phyloP scores from a whole-genome alignment of 2,888 invertebrate species.

The Morinoia aosen region DNA sequence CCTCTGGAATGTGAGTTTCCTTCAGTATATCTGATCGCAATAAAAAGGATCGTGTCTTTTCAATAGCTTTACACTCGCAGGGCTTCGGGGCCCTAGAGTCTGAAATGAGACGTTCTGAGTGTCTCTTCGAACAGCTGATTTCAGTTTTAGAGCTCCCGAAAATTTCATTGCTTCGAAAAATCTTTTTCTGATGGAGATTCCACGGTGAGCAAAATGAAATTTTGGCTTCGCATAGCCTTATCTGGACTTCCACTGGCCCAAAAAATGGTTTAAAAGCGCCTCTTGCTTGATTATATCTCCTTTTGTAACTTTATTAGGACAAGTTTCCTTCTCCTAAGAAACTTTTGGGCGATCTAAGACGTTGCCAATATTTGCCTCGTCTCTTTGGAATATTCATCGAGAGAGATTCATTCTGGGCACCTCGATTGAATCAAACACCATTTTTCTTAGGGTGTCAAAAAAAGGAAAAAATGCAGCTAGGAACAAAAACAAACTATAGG shows the following conservation, averaged over 20 bases:
- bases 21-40: neutral
- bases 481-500: neutral
- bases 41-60: neutral
- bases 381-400: slow-evolving; percentile 26
- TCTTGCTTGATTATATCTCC: too few species aligned
- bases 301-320: slow-evolving; percentile 24
- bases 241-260: too few species aligned
- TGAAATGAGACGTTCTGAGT: neutral
- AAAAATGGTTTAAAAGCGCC: too few species aligned
- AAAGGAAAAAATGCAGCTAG: neutral
- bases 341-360: neutral
- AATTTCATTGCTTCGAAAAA: too few species aligned
- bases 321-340: neutral
- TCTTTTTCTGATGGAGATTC: too few species aligned
- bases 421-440: neutral
- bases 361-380: neutral
- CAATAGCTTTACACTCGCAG: neutral
- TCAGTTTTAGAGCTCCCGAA: neutral
- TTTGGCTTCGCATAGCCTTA: too few species aligned
- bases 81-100: neutral
- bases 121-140: neutral
- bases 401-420: neutral
- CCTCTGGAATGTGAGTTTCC: too few species aligned
- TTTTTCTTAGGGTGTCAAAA: neutral
- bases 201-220: too few species aligned